phyloP scores from a whole-genome alignment of 35 echinoderm and acorn worm species.

The Ophiothrix spiculata region DNA sequence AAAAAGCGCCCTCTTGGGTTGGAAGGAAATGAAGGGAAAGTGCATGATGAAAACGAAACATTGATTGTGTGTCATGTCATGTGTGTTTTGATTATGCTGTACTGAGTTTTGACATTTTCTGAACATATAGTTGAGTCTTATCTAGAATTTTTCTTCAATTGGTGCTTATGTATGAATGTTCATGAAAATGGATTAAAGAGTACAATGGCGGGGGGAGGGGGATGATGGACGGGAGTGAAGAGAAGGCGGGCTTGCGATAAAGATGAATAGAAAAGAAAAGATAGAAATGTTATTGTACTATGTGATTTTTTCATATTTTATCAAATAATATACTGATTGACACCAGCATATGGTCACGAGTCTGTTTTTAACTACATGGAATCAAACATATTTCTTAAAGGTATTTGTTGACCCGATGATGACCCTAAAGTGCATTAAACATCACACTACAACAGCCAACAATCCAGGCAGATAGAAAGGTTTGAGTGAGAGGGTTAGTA shows the following conservation, averaged over 20 bases:
- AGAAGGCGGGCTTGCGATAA: neutral
- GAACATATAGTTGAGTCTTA: neutral
- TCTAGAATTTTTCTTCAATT: neutral
- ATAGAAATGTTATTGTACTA: neutral
- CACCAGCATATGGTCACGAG: neutral
- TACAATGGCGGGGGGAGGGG: neutral
- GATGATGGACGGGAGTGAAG: neutral
- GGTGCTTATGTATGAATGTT: neutral
- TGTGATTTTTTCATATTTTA: neutral
- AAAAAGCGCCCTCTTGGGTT: neutral
- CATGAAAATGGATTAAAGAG: neutral
- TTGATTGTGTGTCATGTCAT: neutral
- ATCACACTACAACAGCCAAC: neutral
- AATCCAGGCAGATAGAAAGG: neutral
- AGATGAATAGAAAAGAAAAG: neutral
- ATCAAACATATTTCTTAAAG: neutral
- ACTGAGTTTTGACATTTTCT: neutral
- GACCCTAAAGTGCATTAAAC: conserved; percentile 3
- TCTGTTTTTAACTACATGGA: neutral
- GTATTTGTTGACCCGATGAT: neutral
- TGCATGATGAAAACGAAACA: neutral
- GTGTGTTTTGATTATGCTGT: neutral
- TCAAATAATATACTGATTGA: neutral
- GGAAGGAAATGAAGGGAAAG: neutral
- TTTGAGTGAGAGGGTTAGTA: neutral